Conservation (phyloP, 2,888 invertebrate genomes). For the Pteria penguin region DNA sequence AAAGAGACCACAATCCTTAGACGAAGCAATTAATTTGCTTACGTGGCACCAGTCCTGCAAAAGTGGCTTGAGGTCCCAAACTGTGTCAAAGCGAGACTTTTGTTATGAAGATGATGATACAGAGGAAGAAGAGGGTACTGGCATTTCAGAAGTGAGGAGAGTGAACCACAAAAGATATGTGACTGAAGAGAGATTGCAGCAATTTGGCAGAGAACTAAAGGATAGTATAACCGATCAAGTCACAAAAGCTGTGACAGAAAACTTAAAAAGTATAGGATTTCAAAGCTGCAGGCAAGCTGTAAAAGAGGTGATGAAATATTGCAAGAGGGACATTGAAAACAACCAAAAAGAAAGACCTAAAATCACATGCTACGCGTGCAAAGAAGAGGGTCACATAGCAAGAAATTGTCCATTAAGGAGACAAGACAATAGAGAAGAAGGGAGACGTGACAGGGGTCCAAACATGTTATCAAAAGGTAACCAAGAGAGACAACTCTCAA, state of each 20-base stretch:
- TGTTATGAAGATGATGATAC: no score
- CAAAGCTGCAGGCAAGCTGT: not conserved
- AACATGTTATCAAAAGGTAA: not conserved
- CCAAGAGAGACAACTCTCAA: not conserved
- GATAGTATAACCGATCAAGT: not conserved
- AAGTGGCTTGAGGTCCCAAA: not conserved
- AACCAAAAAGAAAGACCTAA: not conserved
- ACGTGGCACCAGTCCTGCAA: not conserved
- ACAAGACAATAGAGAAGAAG: not conserved
- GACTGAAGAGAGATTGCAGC: slow-evolving; percentile 1
- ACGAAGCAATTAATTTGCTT: not conserved
- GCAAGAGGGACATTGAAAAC: not conserved
- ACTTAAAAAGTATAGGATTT: no score
- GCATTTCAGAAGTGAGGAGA: not conserved
- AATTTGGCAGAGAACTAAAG: not conserved
- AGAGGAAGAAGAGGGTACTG: slow-evolving; percentile 14
- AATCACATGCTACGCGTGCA: not conserved
- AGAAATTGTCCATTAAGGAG: slow-evolving; percentile 4
- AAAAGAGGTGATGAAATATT: not conserved
- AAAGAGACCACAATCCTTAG: not conserved
- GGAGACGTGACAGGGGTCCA: no score
- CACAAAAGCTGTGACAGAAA: no score
- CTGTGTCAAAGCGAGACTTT: no score
- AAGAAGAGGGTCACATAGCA: not conserved
- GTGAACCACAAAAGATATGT: slow-evolving; percentile 8